These are phyloP conservation scores for Chloebia gouldiae DNA, from an alignment of 2,113 vertebrate species.

Conservation along the genomic window DNA sequence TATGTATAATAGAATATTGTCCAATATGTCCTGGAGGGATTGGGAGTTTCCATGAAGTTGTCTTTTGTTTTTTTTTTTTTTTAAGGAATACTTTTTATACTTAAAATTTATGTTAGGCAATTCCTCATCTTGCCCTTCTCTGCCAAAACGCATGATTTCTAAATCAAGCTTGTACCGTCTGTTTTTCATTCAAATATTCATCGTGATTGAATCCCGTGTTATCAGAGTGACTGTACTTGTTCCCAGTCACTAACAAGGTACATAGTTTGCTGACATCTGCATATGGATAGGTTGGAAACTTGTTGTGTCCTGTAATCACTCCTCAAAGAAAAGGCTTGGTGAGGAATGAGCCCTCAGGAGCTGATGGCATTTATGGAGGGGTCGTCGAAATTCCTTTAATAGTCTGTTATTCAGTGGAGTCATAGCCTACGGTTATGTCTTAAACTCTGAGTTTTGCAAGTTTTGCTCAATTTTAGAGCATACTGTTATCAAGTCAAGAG, in stretches of 20 bases:
- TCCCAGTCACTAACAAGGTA: neutral
- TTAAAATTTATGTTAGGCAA: neutral
- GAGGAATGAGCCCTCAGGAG: conserved; percentile 34
- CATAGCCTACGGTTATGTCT: neutral
- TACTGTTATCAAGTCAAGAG: neutral
- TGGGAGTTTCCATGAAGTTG: neutral
- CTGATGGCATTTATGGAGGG: neutral
- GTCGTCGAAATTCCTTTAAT: neutral
- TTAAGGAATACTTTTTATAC: neutral
- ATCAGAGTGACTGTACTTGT: neutral
- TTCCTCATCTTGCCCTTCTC: neutral
- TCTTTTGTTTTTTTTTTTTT: neutral
- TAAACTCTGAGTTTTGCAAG: neutral
- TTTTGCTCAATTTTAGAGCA: neutral
- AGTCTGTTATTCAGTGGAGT: neutral
- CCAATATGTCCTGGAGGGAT: neutral
- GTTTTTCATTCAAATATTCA: neutral
- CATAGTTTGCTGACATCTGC: conserved; percentile 8
- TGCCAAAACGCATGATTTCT: neutral
- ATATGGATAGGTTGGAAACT: neutral
- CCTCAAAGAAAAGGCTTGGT: neutral
- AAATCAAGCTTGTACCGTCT: neutral
- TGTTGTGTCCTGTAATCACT: conserved; percentile 13
- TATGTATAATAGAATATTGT: neutral
- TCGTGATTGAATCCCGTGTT: neutral